Percentiles rank a stretch among this genome's conserved stretches.
Evolutionary conservation across 2,888 invertebrate species (phyloP).

Genomic region (Dynastes tityus): DNA sequence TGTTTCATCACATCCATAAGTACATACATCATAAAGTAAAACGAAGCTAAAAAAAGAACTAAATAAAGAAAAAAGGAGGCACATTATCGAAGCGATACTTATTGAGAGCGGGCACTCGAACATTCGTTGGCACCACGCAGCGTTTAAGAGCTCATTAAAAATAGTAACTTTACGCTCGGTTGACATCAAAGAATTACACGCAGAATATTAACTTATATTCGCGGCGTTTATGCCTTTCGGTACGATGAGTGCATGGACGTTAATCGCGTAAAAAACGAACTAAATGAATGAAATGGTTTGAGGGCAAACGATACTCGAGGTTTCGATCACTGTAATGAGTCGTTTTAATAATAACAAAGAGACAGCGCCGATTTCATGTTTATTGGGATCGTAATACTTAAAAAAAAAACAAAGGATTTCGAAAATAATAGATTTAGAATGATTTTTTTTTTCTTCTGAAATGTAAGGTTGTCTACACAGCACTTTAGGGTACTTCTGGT

Average conservation of each 20-base stretch:
- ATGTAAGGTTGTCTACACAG: too few relatives aligned
- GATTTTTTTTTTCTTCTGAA: too few relatives aligned
- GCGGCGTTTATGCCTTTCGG: too few relatives aligned
- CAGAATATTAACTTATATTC: conserved; percentile 40
- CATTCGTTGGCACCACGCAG: conserved; percentile 46
- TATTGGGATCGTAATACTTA: too few relatives aligned
- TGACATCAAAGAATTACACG: conserved; percentile 49
- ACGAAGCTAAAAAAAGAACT: not conserved
- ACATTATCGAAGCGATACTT: not conserved
- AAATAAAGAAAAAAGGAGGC: not conserved
- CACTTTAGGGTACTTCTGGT: too few relatives aligned
- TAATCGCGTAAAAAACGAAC: not conserved
- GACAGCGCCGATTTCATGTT: not conserved
- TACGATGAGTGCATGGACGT: conserved; percentile 10
- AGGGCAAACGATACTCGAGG: not conserved
- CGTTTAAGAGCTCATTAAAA: conserved; percentile 48
- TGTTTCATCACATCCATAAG: too few relatives aligned
- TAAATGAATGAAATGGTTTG: not conserved
- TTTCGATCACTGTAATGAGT: conserved; percentile 22
- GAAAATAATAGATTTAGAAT: too few relatives aligned
- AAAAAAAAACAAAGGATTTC: too few relatives aligned
- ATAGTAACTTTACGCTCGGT: conserved; percentile 47
- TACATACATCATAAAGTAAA: not conserved
- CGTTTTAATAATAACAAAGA: conserved; percentile 13
- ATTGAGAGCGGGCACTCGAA: conserved; percentile 14